A percentile compares a stretch with the other conserved stretches of the same genome.
Evolutionary conservation across 2,797 vertebrate genomes (phyloP).

Genomic region (Chelon labrosus): DNA sequence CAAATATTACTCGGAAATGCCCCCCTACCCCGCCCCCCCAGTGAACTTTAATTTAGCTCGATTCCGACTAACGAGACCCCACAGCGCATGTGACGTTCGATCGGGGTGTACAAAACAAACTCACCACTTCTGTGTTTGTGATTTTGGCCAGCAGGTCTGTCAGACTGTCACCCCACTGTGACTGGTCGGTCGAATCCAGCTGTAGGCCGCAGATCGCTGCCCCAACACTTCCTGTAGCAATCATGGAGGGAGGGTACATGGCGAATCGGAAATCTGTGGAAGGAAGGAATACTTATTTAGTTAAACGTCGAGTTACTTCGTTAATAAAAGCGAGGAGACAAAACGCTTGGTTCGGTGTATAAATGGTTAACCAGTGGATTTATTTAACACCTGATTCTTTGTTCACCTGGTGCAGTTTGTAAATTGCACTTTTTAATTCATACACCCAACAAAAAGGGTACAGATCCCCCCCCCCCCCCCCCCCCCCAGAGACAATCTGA

Average conservation of each 20-base stretch:
- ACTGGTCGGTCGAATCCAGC: constrained; percentile 88
- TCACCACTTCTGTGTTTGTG: constrained; percentile 97
- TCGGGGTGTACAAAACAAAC: constrained; percentile 65
- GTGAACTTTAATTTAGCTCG: neutral
- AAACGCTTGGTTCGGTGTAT: constrained; percentile 4
- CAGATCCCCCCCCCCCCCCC: constrained; percentile 31
- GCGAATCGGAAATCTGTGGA: constrained; percentile 95
- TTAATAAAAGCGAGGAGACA: neutral
- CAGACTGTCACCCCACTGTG: constrained; percentile 88
- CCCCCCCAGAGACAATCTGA: constrained; percentile 55
- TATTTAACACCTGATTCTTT: constrained; percentile 14
- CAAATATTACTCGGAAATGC: constrained; percentile 42
- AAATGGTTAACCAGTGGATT: constrained; percentile 1
- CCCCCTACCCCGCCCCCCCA: constrained; percentile 1
- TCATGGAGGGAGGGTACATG: constrained; percentile 98
- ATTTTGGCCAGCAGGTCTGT: constrained; percentile 95
- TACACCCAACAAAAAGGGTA: constrained; percentile 25
- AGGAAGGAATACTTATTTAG: constrained; percentile 28
- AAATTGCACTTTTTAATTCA: constrained; percentile 43
- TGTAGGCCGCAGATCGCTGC: constrained; percentile 96
- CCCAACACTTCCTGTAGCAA: constrained; percentile 95
- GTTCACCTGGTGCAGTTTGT: constrained; percentile 43
- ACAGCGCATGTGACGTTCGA: neutral
- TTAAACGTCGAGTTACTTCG: neutral
- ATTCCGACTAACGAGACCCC: constrained; percentile 13